Base-by-base conservation (phyloP, 2,113 vertebrate genomes). In the Ptilonorhynchus violaceus region DNA sequence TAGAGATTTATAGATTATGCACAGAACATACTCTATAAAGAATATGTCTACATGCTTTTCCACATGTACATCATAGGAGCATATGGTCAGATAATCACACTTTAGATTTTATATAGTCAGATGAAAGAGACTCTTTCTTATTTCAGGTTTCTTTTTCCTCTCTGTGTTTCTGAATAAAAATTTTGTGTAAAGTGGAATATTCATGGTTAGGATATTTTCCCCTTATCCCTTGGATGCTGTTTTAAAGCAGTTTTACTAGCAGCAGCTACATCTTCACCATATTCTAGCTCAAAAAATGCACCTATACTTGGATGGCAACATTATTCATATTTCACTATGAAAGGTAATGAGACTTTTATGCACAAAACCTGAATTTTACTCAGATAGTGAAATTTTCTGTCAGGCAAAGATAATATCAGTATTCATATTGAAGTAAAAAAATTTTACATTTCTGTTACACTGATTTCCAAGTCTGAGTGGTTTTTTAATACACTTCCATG, bases 21-120 rank as follows among this genome's bases (percentile, higher is more conserved):
- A 86, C 15, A 82, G 39, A 85, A 89, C 42, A 91, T 55, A 77
- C 13, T 74, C 76, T 74, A n/a, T 19, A 75, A 87, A 92, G 42
- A 88, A 74, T 92, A 80, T 41, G 42, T 78, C 72, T 93, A 20
- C 76, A 55, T 79, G 81, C 35, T 80, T 30, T 94, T 90, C 23
- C 4, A n/a, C 49, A 67, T 84, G 5, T 41, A 74, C 49, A 80
- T 93, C 46, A 89, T 27, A 79, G 58, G 46, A 92, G 23, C 69
- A 96, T 89, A 93, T 62, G 77, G 92, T 64, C 42, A 79, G 41
- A 83, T n/a, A 95, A 70, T 73, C 74, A 85, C 62, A 87, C 75
- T 95, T 92, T 23, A 33, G 62, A 87, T 90, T 95, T 94, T 70
- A 80, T 59, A 53, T 11, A 47, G 10, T 24, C n/a, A 92, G 62